Evolutionary conservation across 2,113 vertebrate species (phyloP).

Genomic region (Corvus cornix): DNA sequence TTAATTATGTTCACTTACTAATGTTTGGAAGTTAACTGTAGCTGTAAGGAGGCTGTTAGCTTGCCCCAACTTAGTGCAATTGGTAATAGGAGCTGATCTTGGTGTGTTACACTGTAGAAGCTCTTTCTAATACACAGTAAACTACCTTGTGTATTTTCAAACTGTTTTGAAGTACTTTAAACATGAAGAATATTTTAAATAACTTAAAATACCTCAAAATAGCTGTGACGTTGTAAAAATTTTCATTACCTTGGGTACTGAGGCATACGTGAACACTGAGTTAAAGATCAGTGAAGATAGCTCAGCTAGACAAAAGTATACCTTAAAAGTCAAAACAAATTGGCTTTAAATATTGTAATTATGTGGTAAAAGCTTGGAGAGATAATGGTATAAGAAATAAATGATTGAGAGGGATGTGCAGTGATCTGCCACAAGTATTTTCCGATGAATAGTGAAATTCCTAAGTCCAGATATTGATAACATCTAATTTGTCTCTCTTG

Average conservation of each 20-base stretch:
- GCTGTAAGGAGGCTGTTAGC: background rate
- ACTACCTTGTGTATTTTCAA: background rate
- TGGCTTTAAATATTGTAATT: background rate
- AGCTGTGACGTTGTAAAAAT: background rate
- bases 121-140: background rate
- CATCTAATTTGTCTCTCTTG: background rate
- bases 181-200: background rate
- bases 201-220: background rate
- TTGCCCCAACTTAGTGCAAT: background rate
- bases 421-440: background rate
- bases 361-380: background rate
- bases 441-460: background rate
- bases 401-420: background rate
- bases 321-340: background rate
- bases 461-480: background rate
- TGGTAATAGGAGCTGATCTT: background rate
- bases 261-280: background rate
- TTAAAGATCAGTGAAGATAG: background rate
- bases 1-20: background rate
- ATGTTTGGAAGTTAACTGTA: background rate
- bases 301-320: background rate
- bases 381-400: background rate
- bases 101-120: background rate
- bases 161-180: background rate
- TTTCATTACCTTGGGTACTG: background rate